Base-by-base conservation (phyloP, 2,797 vertebrate genomes). In the Siniperca undulata region DNA sequence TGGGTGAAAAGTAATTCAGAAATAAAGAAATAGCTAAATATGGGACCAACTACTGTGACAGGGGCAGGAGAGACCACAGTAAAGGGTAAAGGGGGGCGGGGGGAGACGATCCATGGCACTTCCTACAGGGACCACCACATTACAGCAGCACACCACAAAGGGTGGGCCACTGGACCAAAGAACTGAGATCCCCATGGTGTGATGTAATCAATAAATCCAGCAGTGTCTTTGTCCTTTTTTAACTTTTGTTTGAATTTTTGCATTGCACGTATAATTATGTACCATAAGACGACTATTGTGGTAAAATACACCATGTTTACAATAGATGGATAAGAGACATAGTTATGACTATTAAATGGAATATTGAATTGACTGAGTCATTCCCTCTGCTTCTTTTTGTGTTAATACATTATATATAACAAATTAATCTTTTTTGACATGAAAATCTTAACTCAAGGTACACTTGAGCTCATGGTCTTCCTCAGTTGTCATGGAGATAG, bases 241-340 rank as follows among this genome's bases (percentile, higher is more conserved):
- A 92, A 88, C 80, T 92, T 93, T 50, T 90, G 91, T 95, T 94
- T 88, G 83, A 91, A 83, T 82, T 92, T 93, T 94, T 93, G 88
- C 91, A 94, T 94, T 92, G 94, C 94, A 95, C 91, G 94, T 94
- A 92, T 94, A 83, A 93, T 95, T 93, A 94, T 95, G 93, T 95
- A 95, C 86, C 80, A 93, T 95, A 93, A 93, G 88, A 94, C 77
- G 93, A 89, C 69, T 94, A 93, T 88, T 93, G 94, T 95, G 94
- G 88, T 92, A 86, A 92, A 93, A 86, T 85, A 92, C 87, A 91
- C 88, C 83, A 94, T 95, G 95, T 95, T 95, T 95, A 95, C 95
- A 94, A 93, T 92, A 93, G 92, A 93, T 94, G 91, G 89, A 91
- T 88, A 93, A 91, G 79, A 94, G 83, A 93, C 86, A 92, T 90